Conservation (phyloP, 2,797 vertebrate genomes). For the Phyllotis vaccarum region DNA sequence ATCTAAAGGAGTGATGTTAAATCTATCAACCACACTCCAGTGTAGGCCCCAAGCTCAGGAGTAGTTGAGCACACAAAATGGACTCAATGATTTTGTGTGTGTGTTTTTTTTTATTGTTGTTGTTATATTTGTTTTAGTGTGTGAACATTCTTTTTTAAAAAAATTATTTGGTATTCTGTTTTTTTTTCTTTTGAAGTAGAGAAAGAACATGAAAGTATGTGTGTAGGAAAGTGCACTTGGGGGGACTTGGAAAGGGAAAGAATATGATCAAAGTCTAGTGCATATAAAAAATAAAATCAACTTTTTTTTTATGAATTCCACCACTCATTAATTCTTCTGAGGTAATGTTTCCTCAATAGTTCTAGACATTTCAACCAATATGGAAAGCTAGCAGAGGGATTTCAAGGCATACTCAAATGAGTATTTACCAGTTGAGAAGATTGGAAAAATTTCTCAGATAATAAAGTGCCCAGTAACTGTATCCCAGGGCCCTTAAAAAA, state of each 20-base stretch:
- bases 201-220: too few species aligned
- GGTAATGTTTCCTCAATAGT: neutral
- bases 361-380: neutral
- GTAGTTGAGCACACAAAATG: neutral
- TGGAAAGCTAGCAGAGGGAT: neutral
- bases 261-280: neutral
- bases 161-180: neutral
- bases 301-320: neutral
- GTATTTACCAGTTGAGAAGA: neutral
- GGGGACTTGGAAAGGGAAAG: neutral
- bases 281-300: neutral
- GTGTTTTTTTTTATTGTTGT: neutral
- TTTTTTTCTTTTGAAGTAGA: neutral
- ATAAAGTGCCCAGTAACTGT: neutral
- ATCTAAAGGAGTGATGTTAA: neutral
- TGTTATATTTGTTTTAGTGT: neutral
- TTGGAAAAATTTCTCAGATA: neutral
- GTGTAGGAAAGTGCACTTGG: neutral
- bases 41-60: neutral
- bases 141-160: neutral
- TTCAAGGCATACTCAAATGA: neutral
- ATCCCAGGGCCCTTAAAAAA: neutral
- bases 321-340: neutral
- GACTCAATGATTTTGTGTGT: neutral
- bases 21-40: neutral